Evolutionary conservation across 1,140 invertebrate genomes (phyloP).

Genomic region (Asobara japonica): DNA sequence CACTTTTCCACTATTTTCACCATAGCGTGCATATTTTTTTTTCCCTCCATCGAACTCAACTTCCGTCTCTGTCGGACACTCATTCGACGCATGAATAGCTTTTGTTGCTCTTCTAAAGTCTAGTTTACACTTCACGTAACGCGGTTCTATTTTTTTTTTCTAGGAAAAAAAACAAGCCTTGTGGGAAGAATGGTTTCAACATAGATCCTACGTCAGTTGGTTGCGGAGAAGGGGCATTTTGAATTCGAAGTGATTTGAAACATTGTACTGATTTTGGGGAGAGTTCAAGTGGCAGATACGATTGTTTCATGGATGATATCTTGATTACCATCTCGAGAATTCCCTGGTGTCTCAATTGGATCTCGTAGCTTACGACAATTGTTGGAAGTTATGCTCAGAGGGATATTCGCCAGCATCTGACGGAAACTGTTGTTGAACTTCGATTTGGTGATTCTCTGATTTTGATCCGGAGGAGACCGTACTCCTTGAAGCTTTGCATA

Average conservation of each 20-base stretch:
- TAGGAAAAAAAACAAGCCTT: constrained; percentile 59
- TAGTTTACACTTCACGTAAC: constrained; percentile 11
- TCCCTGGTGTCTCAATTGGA: neutral
- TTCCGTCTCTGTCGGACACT: constrained; percentile 40
- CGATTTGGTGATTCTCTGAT: neutral
- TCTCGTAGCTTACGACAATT: neutral
- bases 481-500: too few relatives aligned
- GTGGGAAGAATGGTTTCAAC: constrained; percentile 7
- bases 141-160: constrained; percentile 48
- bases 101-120: constrained; percentile 10
- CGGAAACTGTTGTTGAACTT: neutral
- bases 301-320: constrained; percentile 3
- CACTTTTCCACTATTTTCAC: constrained; percentile 53
- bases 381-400: neutral
- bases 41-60: constrained; percentile 59
- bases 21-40: constrained; percentile 37
- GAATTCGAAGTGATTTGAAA: neutral
- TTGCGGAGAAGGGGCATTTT: neutral
- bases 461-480: too few relatives aligned
- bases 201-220: neutral
- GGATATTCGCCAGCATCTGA: constrained; percentile 20
- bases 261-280: neutral
- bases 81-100: constrained; percentile 7
- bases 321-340: neutral
- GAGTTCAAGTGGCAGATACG: neutral